phyloP scores from a whole-genome alignment of 1,140 invertebrate species.

The Nasonia vitripennis region DNA sequence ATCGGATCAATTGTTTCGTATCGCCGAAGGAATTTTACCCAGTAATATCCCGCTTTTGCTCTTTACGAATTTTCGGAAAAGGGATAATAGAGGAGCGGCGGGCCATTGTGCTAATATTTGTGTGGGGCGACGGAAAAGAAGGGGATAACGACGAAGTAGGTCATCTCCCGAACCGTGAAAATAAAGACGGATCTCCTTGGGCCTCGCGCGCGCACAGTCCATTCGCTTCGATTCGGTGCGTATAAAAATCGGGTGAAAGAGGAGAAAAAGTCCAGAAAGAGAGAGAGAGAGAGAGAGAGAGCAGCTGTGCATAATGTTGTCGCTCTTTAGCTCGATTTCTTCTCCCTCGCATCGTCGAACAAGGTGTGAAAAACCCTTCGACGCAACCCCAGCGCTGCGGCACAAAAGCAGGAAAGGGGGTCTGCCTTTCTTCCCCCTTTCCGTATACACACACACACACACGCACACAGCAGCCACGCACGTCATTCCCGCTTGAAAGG shows the following conservation, averaged over 20 bases:
- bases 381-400: slow-evolving; percentile 26
- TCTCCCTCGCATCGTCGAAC: neutral
- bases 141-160: slow-evolving; percentile 65
- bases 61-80: neutral
- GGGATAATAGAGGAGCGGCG: neutral
- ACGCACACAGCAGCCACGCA: slow-evolving; percentile 37
- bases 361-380: slow-evolving; percentile 59
- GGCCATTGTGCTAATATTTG: slow-evolving; percentile 70
- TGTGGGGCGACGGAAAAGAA: slow-evolving; percentile 59
- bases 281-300: slow-evolving; percentile 15
- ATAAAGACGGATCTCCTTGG: slow-evolving; percentile 64
- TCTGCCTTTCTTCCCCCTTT: slow-evolving; percentile 12
- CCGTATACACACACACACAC: slow-evolving; percentile 22
- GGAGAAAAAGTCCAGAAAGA: slow-evolving; percentile 50
- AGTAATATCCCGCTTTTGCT: no score
- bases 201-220: neutral
- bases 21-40: no score
- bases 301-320: slow-evolving; percentile 55
- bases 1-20: neutral
- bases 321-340: slow-evolving; percentile 30
- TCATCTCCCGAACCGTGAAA: slow-evolving; percentile 62
- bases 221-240: neutral
- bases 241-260: neutral
- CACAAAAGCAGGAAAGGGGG: slow-evolving; percentile 47
- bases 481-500: slow-evolving; percentile 51